phyloP scores from a whole-genome alignment of 2,797 vertebrate species.

The Todus mexicanus region DNA sequence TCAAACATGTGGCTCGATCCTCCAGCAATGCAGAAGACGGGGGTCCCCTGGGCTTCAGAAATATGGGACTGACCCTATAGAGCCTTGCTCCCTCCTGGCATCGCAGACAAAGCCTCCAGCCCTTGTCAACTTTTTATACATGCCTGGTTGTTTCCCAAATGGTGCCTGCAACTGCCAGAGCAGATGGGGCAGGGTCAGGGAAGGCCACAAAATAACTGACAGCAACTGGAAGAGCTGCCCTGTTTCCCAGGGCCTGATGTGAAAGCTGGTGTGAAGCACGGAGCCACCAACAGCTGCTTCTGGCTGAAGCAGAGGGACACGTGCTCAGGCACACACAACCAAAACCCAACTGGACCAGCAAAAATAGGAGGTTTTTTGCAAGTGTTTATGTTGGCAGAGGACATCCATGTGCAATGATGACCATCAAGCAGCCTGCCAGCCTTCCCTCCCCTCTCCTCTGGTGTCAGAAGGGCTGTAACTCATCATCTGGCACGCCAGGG shows the following conservation, averaged over 20 bases:
- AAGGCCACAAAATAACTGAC: neutral
- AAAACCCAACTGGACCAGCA: neutral
- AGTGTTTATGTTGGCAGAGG: neutral
- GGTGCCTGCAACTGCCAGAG: no score
- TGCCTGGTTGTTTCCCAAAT: neutral
- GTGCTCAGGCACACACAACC: neutral
- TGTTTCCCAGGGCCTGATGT: neutral
- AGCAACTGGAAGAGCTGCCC: neutral
- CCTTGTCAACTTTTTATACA: neutral
- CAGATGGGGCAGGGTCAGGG: neutral
- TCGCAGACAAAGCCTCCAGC: neutral
- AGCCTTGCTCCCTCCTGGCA: neutral
- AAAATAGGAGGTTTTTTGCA: neutral
- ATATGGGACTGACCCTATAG: rapidly evolving
- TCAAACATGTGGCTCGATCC: neutral
- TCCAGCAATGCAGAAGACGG: rapidly evolving
- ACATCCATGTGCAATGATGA: neutral
- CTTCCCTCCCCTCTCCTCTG: neutral
- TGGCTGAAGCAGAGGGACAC: neutral
- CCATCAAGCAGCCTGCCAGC: neutral
- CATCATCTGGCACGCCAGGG: neutral
- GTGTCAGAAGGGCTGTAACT: neutral
- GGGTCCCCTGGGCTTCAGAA: neutral
- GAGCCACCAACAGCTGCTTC: neutral
- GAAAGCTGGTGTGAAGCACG: neutral